phyloP scores from a whole-genome alignment of 1,140 invertebrate genomes.

The Vanessa atalanta region DNA sequence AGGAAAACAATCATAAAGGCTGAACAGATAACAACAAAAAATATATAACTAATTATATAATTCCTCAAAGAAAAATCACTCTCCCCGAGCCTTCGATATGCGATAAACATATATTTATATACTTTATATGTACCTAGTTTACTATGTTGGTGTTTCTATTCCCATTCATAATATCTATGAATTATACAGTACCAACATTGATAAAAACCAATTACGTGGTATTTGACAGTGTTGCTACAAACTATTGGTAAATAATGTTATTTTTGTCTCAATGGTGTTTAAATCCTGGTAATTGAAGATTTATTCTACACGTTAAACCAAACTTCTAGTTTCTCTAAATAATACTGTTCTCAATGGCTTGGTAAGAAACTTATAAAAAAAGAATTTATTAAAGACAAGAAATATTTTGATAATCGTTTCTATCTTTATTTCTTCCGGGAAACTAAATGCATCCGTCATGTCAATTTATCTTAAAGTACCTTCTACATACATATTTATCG shows the following conservation, averaged over 20 bases:
- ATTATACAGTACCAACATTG: slow-evolving; percentile 63
- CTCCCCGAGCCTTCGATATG: slow-evolving; percentile 48
- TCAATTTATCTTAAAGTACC: slow-evolving; percentile 70
- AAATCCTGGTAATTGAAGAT: slow-evolving; percentile 70
- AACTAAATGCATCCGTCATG: slow-evolving; percentile 77
- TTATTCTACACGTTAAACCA: slow-evolving; percentile 71
- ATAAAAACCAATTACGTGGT: slow-evolving; percentile 41
- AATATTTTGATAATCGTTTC: slow-evolving; percentile 60
- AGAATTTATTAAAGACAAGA: slow-evolving; percentile 56
- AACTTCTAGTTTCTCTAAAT: slow-evolving; percentile 79
- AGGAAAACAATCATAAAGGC: slow-evolving; percentile 69
- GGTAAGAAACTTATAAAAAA: slow-evolving; percentile 74
- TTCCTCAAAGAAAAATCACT: slow-evolving; percentile 52
- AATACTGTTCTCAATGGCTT: slow-evolving; percentile 81
- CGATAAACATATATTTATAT: slow-evolving; percentile 62
- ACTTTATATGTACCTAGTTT: slow-evolving; percentile 71
- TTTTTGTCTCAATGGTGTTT: slow-evolving; percentile 60
- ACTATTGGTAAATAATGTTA: slow-evolving; percentile 69
- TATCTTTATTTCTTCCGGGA: slow-evolving; percentile 54
- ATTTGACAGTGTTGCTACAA: slow-evolving; percentile 58
- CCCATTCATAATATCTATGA: slow-evolving; percentile 71
- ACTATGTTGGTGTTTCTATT: slow-evolving; percentile 79
- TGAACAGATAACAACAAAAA: slow-evolving; percentile 73
- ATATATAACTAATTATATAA: slow-evolving; percentile 71
- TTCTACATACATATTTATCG: slow-evolving; percentile 68